Conservation (phyloP, 2,797 vertebrate species). For the Anas bahamensis region DNA sequence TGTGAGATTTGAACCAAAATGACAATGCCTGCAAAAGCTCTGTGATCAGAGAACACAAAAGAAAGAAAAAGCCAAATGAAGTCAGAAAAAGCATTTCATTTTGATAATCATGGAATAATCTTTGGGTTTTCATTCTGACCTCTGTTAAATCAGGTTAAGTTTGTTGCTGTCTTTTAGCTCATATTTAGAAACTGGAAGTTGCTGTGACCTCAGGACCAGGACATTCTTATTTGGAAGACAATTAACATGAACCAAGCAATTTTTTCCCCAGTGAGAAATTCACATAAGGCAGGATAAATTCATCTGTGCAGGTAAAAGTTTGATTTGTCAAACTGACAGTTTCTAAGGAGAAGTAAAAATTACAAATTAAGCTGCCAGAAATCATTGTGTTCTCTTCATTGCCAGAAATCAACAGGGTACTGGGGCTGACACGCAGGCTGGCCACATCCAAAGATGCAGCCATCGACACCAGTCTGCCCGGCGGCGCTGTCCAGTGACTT, state of each 20-base stretch:
- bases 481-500: neutral
- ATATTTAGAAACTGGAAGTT: neutral
- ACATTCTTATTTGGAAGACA: neutral
- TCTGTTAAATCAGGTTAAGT: neutral
- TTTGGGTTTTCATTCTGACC: neutral
- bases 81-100: neutral
- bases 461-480: neutral
- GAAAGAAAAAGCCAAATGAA: neutral
- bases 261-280: neutral
- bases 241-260: neutral
- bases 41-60: neutral
- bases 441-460: neutral
- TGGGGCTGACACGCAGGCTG: neutral
- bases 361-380: neutral
- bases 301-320: neutral
- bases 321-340: neutral
- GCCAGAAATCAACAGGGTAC: no score
- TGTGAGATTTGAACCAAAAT: neutral
- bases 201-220: neutral
- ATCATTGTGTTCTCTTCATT: neutral
- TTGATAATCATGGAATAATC: neutral
- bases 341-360: neutral
- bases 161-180: neutral
- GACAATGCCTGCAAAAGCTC: neutral
- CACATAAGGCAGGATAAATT: neutral